phyloP scores from a whole-genome alignment of 2,113 vertebrate species.

The Lanius collurio region DNA sequence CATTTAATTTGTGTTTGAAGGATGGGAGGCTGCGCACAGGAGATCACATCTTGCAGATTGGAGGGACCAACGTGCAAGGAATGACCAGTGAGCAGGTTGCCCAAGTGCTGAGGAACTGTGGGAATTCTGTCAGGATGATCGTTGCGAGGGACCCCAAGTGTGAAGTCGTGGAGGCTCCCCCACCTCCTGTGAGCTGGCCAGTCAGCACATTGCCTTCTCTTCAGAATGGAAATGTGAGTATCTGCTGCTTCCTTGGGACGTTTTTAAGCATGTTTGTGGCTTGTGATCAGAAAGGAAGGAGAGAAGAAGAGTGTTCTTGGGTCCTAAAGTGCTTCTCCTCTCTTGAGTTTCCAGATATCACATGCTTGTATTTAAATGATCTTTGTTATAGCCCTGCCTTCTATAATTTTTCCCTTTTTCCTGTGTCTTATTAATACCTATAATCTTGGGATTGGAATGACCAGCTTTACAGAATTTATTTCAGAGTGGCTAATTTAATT shows the following conservation, averaged over 20 bases:
- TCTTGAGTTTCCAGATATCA: neutral
- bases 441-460: neutral
- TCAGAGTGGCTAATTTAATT: constrained; percentile 36
- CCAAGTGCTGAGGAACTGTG: constrained; percentile 89
- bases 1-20: constrained; percentile 62
- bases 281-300: neutral
- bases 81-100: constrained; percentile 94
- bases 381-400: neutral
- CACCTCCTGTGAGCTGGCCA: constrained; percentile 73
- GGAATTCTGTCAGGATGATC: constrained; percentile 86
- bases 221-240: constrained; percentile 68
- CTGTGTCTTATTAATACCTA: neutral
- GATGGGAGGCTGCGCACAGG: constrained; percentile 90
- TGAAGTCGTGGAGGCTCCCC: constrained; percentile 68
- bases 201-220: constrained; percentile 67
- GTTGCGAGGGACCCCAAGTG: constrained; percentile 83
- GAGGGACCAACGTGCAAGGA: constrained; percentile 85
- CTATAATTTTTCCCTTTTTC: neutral
- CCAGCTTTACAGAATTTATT: constrained; percentile 31
- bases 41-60: constrained; percentile 94
- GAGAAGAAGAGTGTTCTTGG: neutral
- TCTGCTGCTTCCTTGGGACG: neutral
- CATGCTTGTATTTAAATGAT: neutral
- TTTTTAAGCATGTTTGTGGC: neutral
- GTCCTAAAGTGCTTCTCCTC: neutral